A percentile compares a stretch with the other conserved stretches of the same genome.
These are phyloP conservation scores for Orycteropus afer DNA, from an alignment of 2,113 vertebrate species.

Conservation along the genomic window DNA sequence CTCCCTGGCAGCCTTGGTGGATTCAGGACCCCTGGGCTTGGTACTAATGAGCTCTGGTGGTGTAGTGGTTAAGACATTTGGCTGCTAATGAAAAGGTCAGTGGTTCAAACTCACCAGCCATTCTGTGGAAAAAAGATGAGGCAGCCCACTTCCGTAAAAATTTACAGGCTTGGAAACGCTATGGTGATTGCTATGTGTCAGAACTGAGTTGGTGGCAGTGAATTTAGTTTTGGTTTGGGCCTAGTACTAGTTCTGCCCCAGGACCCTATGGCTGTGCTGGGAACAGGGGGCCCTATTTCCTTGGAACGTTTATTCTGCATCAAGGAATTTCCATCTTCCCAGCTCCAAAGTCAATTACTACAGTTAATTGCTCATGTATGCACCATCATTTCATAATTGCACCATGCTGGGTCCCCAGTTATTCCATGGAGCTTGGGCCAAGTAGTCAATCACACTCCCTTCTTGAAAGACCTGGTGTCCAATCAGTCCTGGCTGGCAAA, in stretches of 20 bases:
- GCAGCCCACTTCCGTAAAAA: no score
- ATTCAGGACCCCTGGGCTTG: fast-evolving
- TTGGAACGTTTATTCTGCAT: not conserved
- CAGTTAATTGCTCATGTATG: not conserved
- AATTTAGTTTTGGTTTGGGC: no score
- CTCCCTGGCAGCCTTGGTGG: not conserved
- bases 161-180: no score
- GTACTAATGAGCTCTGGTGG: no score
- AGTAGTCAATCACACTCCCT: fast-evolving
- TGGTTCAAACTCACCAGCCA: no score
- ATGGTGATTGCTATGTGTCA: no score
- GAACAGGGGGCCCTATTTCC: not conserved
- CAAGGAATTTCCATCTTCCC: not conserved
- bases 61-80: no score
- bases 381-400: not conserved
- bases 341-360: not conserved
- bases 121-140: no score
- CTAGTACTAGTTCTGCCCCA: fast-evolving
- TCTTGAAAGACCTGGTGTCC: not conserved
- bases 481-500: fast-evolving
- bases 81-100: no score
- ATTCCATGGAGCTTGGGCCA: not conserved
- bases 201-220: no score
- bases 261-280: not conserved
- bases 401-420: fast-evolving